Conservation (phyloP, 1,140 invertebrate species). For the Drosophila albomicans region DNA sequence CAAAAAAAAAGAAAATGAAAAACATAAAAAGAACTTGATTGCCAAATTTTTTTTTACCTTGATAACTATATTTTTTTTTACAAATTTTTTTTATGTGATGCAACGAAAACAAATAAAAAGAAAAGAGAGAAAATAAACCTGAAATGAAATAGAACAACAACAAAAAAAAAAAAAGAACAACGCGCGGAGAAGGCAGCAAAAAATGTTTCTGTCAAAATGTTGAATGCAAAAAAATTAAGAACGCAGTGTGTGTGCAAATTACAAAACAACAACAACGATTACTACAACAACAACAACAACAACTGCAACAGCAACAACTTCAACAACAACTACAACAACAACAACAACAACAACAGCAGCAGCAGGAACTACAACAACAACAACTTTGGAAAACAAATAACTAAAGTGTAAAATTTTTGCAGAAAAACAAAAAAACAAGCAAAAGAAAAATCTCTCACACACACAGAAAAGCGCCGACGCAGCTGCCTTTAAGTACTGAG, state of each 20-base stretch:
- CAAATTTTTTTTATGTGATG: slow-evolving; percentile 70
- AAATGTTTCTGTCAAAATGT: slow-evolving; percentile 50
- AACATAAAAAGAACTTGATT: slow-evolving; percentile 18
- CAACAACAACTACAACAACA: background rate
- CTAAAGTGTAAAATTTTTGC: background rate
- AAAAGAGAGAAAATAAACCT: slow-evolving; percentile 43
- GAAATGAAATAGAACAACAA: too few relatives aligned
- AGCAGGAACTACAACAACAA: background rate
- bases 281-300: slow-evolving; percentile 22
- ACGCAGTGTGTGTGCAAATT: slow-evolving; percentile 62
- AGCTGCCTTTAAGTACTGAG: slow-evolving; percentile 26
- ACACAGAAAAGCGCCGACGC: slow-evolving; percentile 25
- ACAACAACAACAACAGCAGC: slow-evolving; percentile 15
- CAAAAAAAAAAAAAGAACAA: slow-evolving; percentile 4
- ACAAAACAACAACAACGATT: slow-evolving; percentile 41
- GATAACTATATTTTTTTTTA: slow-evolving; percentile 51
- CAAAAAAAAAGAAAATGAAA: slow-evolving; percentile 1
- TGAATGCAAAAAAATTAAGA: background rate
- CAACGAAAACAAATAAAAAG: slow-evolving; percentile 26
- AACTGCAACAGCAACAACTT: slow-evolving; percentile 16
- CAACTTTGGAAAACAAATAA: slow-evolving; percentile 1
- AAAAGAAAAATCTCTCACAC: background rate
- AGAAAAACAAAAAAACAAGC: background rate
- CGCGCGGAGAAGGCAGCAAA: background rate
- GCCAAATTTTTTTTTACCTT: background rate